phyloP scores from a whole-genome alignment of 2,797 vertebrate genomes.

The Galagoides demidoff region DNA sequence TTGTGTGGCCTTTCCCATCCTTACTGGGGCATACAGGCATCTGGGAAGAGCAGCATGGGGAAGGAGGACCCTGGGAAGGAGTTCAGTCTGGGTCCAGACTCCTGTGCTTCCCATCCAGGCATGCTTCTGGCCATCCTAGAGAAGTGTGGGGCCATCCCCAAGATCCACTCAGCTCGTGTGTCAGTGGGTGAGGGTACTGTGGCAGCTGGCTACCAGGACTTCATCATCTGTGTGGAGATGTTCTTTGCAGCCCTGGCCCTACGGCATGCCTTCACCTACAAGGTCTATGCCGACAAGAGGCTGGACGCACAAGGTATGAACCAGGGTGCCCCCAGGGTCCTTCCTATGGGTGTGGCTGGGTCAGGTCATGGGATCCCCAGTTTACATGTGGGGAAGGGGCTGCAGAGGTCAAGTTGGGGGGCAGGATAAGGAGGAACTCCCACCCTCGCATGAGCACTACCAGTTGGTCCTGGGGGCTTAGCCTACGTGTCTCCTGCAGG shows the following conservation, averaged over 20 bases:
- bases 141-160: conserved; percentile 97
- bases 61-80: rapidly evolving
- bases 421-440: neutral
- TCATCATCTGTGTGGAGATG: conserved; percentile 99
- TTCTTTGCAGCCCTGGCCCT: conserved; percentile 97
- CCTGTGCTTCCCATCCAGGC: conserved; percentile 85
- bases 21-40: neutral
- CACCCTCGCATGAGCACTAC: rapidly evolving
- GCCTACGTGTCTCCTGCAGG: neutral
- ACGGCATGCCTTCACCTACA: conserved; percentile 96
- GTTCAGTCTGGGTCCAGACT: neutral
- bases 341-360: neutral
- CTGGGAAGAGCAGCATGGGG: neutral
- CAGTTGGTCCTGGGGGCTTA: neutral
- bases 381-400: neutral
- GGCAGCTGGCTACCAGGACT: conserved; percentile 98
- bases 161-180: conserved; percentile 93
- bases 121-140: conserved; percentile 98
- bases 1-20: rapidly evolving
- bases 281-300: conserved; percentile 95
- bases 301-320: conserved; percentile 94
- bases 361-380: neutral
- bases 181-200: conserved; percentile 97
- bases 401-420: neutral
- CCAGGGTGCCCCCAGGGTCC: neutral